Conservation (phyloP, 2,113 vertebrate species). For the Microcebus jonahi region DNA sequence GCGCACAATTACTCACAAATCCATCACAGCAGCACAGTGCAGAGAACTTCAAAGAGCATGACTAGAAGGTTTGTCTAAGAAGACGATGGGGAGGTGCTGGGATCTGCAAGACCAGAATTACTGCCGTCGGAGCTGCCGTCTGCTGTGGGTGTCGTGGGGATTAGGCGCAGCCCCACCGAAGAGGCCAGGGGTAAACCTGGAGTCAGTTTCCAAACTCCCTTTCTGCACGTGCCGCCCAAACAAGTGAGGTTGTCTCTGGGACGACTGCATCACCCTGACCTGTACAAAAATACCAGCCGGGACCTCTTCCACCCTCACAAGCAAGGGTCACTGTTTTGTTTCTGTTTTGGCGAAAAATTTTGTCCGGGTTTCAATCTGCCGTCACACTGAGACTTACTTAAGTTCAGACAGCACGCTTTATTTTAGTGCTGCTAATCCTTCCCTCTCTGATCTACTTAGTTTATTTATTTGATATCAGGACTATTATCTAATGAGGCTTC, state of each 20-base stretch:
- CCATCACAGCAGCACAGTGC: fast-evolving
- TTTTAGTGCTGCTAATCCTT: not conserved
- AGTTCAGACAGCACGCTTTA: not conserved
- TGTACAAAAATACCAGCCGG: fast-evolving
- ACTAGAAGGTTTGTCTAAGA: too few species aligned
- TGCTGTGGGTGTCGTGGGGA: fast-evolving
- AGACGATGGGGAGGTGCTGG: fast-evolving
- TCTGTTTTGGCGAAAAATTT: not conserved
- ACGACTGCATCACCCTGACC: fast-evolving
- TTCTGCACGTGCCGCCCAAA: fast-evolving
- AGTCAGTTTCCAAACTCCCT: too few species aligned
- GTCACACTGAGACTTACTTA: not conserved
- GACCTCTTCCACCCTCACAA: fast-evolving
- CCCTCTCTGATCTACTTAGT: not conserved
- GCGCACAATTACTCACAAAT: too few species aligned
- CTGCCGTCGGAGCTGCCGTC: fast-evolving
- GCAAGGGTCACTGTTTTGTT: not conserved
- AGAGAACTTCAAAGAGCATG: not conserved
- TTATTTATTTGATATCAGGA: not conserved
- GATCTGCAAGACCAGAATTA: not conserved
- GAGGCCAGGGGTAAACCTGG: not conserved
- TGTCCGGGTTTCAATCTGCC: not conserved
- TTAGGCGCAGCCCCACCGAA: fast-evolving
- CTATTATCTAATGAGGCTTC: not conserved
- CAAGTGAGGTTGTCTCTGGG: not conserved